phyloP scores from a whole-genome alignment of 2,888 invertebrate genomes.

The Zelleria hepariella region DNA sequence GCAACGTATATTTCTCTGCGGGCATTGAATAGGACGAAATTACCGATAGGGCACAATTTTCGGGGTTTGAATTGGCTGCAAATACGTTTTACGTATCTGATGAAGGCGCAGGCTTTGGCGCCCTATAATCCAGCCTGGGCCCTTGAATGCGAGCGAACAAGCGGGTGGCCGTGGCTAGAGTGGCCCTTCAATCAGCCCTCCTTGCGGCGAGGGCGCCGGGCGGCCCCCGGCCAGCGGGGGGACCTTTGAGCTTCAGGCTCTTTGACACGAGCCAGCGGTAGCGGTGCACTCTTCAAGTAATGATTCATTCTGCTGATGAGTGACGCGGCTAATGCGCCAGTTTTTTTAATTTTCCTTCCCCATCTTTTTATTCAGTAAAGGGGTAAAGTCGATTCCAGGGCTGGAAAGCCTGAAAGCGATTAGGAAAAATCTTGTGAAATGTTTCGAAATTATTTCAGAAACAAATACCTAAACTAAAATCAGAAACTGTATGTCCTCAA shows the following conservation, averaged over 20 bases:
- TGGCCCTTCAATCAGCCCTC: constrained; percentile 69
- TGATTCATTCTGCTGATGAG: constrained; percentile 71
- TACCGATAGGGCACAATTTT: constrained; percentile 53
- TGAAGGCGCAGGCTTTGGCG: constrained; percentile 67
- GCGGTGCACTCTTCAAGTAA: constrained; percentile 71
- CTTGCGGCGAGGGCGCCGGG: constrained; percentile 20
- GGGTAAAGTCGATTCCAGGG: constrained; percentile 9
- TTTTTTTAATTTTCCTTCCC: constrained; percentile 31
- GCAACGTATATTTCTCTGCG: constrained; percentile 25
- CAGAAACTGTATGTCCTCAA: too few relatives aligned
- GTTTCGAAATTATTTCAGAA: too few relatives aligned
- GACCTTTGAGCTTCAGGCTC: constrained; percentile 67
- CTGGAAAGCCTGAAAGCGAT: background rate
- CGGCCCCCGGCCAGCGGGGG: constrained; percentile 36
- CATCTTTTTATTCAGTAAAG: constrained; percentile 43
- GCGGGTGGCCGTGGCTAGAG: constrained; percentile 68
- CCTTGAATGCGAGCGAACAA: constrained; percentile 69
- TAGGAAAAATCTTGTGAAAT: too few relatives aligned
- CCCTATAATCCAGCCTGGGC: constrained; percentile 69
- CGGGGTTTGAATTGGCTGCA: constrained; percentile 49
- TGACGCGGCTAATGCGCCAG: constrained; percentile 66
- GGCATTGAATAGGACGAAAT: constrained; percentile 48
- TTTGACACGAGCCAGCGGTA: constrained; percentile 71
- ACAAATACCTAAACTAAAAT: too few relatives aligned
- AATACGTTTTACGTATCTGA: constrained; percentile 65